A percentile compares a stretch with the other conserved stretches of the same genome.
These are phyloP conservation scores for Odontothrips loti DNA, from an alignment of 2,888 invertebrate genomes.

Conservation along the genomic window DNA sequence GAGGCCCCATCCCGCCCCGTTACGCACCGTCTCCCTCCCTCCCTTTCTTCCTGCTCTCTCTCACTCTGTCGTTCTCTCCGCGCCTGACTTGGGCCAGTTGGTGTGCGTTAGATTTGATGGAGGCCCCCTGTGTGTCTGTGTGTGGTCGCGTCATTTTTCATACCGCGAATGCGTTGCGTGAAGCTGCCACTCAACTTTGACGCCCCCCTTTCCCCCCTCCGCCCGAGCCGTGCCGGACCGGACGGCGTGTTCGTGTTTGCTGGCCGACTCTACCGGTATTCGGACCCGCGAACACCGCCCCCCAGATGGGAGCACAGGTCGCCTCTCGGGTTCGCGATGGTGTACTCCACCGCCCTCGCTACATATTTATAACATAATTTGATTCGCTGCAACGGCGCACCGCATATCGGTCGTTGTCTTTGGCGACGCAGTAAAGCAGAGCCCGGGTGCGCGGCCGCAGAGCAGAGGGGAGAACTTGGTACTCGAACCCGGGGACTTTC, in stretches of 20 bases:
- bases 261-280: neutral
- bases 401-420: neutral
- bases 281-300: neutral
- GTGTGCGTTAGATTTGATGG: too few relatives aligned
- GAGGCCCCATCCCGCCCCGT: too few relatives aligned
- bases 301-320: neutral
- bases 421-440: neutral
- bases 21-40: too few relatives aligned
- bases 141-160: slow-evolving; percentile 21
- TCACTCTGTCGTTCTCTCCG: too few relatives aligned
- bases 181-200: neutral
- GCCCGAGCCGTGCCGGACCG: neutral
- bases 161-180: neutral
- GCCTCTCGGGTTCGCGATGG: neutral
- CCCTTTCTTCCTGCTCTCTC: too few relatives aligned
- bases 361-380: slow-evolving; percentile 12
- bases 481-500: too few relatives aligned
- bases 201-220: neutral
- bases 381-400: slow-evolving; percentile 3
- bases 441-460: too few relatives aligned
- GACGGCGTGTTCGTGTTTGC: too few relatives aligned
- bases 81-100: too few relatives aligned
- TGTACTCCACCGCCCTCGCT: neutral
- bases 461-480: too few relatives aligned
- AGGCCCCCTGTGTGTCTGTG: neutral